Conservation (phyloP, 2,888 invertebrate genomes). For the Drosophila testacea region DNA sequence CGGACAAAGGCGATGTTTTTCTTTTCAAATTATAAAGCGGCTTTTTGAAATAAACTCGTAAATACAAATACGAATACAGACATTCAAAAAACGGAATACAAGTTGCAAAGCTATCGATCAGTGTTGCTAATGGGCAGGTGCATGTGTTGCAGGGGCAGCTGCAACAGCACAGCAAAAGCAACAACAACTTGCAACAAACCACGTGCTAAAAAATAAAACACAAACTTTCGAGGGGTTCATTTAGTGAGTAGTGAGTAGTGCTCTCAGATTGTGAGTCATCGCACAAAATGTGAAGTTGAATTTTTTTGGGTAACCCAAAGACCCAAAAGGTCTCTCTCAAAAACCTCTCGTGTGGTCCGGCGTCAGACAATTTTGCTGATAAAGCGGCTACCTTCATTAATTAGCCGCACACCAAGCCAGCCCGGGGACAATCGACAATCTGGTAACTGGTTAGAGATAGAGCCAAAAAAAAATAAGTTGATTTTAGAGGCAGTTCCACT, state of each 20-base stretch:
- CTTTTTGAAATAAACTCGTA: conserved; percentile 45
- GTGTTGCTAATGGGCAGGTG: conserved; percentile 68
- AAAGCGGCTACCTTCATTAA: conserved; percentile 75
- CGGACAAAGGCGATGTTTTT: conserved; percentile 38
- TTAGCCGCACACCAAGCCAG: conserved; percentile 61
- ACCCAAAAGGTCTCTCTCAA: neutral
- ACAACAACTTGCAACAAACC: conserved; percentile 40
- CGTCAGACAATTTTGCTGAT: conserved; percentile 43
- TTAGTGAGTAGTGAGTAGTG: neutral
- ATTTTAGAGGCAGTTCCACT: neutral
- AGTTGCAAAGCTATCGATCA: conserved; percentile 63
- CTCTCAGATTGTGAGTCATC: conserved; percentile 52
- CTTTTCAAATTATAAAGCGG: conserved; percentile 73
- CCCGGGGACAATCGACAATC: neutral
- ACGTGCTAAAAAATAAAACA: conserved; percentile 52
- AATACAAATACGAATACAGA: conserved; percentile 18
- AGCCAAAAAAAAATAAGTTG: neutral
- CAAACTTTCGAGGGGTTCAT: conserved; percentile 23
- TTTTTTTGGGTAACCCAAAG: conserved; percentile 17
- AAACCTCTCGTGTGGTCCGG: conserved; percentile 63
- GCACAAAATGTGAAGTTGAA: conserved; percentile 22
- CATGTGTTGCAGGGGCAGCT: conserved; percentile 36
- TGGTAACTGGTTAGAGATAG: conserved; percentile 23
- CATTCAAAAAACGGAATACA: neutral
- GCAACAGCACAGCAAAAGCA: conserved; percentile 28